Conservation (phyloP, 2,888 invertebrate species). For the Drosophila rubida region DNA sequence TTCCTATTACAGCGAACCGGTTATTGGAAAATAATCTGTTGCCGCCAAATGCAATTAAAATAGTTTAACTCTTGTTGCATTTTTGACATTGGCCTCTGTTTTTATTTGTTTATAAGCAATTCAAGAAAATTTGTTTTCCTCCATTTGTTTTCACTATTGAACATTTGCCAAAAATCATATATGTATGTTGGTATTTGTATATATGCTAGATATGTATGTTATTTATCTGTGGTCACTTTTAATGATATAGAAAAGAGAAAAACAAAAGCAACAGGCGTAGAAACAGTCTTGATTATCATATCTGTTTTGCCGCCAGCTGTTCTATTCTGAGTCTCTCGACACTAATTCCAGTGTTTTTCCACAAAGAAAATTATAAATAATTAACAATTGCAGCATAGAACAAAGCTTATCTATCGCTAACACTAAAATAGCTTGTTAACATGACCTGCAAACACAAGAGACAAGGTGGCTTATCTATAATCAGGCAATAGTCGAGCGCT, state of each 20-base stretch:
- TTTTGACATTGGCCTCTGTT: conserved; percentile 59
- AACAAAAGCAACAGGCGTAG: conserved; percentile 24
- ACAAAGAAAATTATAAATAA: conserved; percentile 16
- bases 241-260: conserved; percentile 27
- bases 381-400: conserved; percentile 1
- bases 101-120: conserved; percentile 44
- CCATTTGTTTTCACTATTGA: conserved; percentile 51
- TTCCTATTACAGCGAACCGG: conserved; percentile 23
- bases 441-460: conserved; percentile 24
- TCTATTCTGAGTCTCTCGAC: not conserved
- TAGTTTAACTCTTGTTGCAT: conserved; percentile 43
- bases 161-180: conserved; percentile 61
- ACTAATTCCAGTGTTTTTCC: conserved; percentile 26
- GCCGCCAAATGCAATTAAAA: conserved; percentile 3
- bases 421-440: conserved; percentile 38
- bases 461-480: conserved; percentile 55
- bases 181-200: conserved; percentile 6
- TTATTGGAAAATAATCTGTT: conserved; percentile 8
- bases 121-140: conserved; percentile 24
- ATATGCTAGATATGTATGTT: not conserved
- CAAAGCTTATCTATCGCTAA: conserved; percentile 33
- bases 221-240: conserved; percentile 13
- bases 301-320: conserved; percentile 21
- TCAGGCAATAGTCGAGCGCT: conserved; percentile 43
- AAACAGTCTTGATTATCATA: conserved; percentile 13